Percentiles rank a stretch among this genome's conserved stretches.
These are phyloP conservation scores for Caenorhabditis uteleia DNA, from an alignment of 2,888 invertebrate genomes.

Conservation along the genomic window DNA sequence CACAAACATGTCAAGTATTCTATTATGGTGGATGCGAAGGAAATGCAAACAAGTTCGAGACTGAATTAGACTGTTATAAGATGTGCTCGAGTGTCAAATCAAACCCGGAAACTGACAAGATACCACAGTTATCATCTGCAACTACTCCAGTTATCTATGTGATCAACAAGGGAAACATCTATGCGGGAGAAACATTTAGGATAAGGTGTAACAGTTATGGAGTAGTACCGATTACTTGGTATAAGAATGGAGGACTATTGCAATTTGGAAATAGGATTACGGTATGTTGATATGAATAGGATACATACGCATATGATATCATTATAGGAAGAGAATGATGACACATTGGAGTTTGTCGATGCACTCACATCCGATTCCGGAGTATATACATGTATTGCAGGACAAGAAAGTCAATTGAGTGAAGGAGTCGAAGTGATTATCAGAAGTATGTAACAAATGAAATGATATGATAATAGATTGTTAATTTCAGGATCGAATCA, in stretches of 20 bases:
- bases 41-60: conserved; percentile 48
- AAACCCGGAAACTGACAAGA: conserved; percentile 6
- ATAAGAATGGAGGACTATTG: conserved; percentile 52
- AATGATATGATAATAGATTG: background rate
- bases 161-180: conserved; percentile 19
- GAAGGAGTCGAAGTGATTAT: conserved; percentile 33
- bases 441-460: conserved; percentile 6
- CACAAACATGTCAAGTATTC: conserved; percentile 57
- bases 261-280: conserved; percentile 42
- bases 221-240: conserved; percentile 49
- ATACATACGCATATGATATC: conserved; percentile 1
- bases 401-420: conserved; percentile 33
- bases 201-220: conserved; percentile 46
- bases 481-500: conserved; percentile 1
- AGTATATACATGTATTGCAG: conserved; percentile 31
- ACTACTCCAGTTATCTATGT: conserved; percentile 34
- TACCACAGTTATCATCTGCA: conserved; percentile 16
- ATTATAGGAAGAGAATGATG: conserved; percentile 35
- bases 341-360: conserved; percentile 31
- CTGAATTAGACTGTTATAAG: conserved; percentile 26
- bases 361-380: conserved; percentile 26
- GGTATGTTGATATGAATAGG: no score
- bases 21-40: conserved; percentile 63
- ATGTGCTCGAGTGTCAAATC: conserved; percentile 32
- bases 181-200: conserved; percentile 23